Percentiles rank a stretch among this genome's conserved stretches.
Evolutionary conservation across 2,888 invertebrate genomes (phyloP).

Genomic region (Drosophila barbarae): DNA sequence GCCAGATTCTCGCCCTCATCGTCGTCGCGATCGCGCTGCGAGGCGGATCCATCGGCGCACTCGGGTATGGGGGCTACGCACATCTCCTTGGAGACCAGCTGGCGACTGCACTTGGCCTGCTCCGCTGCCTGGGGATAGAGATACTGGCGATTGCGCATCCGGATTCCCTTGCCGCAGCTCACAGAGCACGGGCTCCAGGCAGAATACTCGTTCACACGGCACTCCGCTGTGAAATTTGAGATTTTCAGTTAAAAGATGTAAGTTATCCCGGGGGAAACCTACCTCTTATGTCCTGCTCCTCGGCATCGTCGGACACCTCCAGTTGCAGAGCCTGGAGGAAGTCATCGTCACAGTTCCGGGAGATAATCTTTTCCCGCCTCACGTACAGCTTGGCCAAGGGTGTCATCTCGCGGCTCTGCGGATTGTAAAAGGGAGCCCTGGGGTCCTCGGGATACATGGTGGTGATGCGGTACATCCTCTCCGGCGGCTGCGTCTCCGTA

Average conservation of each 20-base stretch:
- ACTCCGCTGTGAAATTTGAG: slow-evolving; percentile 84
- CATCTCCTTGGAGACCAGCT: slow-evolving; percentile 93
- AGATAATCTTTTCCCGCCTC: slow-evolving; percentile 86
- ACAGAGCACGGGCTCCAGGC: slow-evolving; percentile 91
- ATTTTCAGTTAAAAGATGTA: neutral
- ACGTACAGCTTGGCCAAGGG: slow-evolving; percentile 92
- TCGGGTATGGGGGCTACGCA: slow-evolving; percentile 89
- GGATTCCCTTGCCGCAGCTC: slow-evolving; percentile 91
- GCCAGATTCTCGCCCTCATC: slow-evolving; percentile 79
- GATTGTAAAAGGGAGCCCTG: slow-evolving; percentile 94
- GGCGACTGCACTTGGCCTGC: slow-evolving; percentile 85
- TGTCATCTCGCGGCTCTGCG: slow-evolving; percentile 84
- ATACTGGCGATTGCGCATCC: slow-evolving; percentile 88
- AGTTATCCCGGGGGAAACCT: slow-evolving; percentile 70
- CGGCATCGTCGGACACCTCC: slow-evolving; percentile 85
- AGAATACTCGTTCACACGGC: slow-evolving; percentile 87
- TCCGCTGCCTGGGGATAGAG: slow-evolving; percentile 85
- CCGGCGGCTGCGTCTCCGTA: slow-evolving; percentile 87
- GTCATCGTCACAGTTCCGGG: slow-evolving; percentile 86
- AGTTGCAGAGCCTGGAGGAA: slow-evolving; percentile 82
- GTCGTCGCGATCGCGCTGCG: slow-evolving; percentile 77
- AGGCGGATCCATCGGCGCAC: slow-evolving; percentile 84
- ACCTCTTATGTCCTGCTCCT: slow-evolving; percentile 84
- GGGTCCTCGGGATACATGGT: slow-evolving; percentile 94
- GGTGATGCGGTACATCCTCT: slow-evolving; percentile 93